Conservation (phyloP, 1,140 invertebrate species). For the Thaumetopoea pityocampa region DNA sequence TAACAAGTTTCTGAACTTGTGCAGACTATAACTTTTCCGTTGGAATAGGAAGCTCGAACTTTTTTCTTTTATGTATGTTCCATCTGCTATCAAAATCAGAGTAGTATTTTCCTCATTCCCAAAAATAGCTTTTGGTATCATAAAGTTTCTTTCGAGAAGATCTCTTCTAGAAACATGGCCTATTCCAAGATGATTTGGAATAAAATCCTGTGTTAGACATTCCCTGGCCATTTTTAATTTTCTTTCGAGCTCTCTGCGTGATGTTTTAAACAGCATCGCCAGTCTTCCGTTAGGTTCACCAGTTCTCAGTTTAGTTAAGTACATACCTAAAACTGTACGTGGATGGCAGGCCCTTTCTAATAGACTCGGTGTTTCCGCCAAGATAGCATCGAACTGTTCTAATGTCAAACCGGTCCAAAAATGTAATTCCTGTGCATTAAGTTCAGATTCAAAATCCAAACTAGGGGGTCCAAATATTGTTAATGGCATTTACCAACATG, state of each 20-base stretch:
- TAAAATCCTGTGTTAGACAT: too few relatives aligned
- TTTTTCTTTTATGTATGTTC: too few relatives aligned
- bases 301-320: slow-evolving; percentile 22
- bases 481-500: slow-evolving; percentile 2
- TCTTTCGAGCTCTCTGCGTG: slow-evolving; percentile 18
- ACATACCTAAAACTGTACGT: slow-evolving; percentile 15
- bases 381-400: slow-evolving; percentile 1
- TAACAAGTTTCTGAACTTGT: not conserved
- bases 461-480: not conserved
- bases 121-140: not conserved
- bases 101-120: not conserved
- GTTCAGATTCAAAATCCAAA: slow-evolving; percentile 4
- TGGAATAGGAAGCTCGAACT: too few relatives aligned
- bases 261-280: slow-evolving; percentile 18
- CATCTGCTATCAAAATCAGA: too few relatives aligned
- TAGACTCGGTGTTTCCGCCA: slow-evolving; percentile 3
- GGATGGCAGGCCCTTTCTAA: slow-evolving; percentile 9
- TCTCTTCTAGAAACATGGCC: too few relatives aligned
- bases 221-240: slow-evolving; percentile 20
- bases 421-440: slow-evolving; percentile 1
- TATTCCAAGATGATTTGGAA: too few relatives aligned
- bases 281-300: slow-evolving; percentile 20
- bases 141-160: not conserved
- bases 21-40: too few relatives aligned
- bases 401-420: slow-evolving; percentile 3